These are phyloP conservation scores for Danio choprae DNA, from an alignment of 2,797 vertebrate species.

Conservation along the genomic window DNA sequence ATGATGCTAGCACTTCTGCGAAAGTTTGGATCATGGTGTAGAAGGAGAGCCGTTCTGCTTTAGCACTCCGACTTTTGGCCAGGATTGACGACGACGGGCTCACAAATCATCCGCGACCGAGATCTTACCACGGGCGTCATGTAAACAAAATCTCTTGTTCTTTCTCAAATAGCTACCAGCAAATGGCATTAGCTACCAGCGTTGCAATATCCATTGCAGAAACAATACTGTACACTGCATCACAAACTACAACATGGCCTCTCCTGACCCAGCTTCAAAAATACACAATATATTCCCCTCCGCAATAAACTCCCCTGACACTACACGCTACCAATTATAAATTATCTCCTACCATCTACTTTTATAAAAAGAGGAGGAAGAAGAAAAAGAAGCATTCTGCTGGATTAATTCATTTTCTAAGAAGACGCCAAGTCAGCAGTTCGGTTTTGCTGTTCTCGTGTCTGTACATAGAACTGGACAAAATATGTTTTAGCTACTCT, in stretches of 20 bases:
- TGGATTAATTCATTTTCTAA: conserved; percentile 42
- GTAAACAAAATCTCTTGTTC: conserved; percentile 66
- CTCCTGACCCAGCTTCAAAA: conserved; percentile 57
- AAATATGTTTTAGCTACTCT: conserved; percentile 40
- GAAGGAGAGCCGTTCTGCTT: conserved; percentile 53
- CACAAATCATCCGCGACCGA: conserved; percentile 42
- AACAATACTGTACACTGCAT: conserved; percentile 73
- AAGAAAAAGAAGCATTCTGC: conserved; percentile 34
- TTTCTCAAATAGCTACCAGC: conserved; percentile 61
- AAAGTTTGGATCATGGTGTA: conserved; percentile 55
- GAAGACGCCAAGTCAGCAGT: conserved; percentile 45
- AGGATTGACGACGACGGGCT: conserved; percentile 41
- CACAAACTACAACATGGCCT: conserved; percentile 60
- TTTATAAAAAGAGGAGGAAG: conserved; percentile 24
- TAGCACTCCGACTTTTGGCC: conserved; percentile 52
- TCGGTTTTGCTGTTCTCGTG: conserved; percentile 23
- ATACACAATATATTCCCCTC: conserved; percentile 50
- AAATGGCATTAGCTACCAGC: conserved; percentile 62
- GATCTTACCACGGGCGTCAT: conserved; percentile 61
- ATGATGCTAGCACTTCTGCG: conserved; percentile 60
- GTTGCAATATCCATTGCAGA: conserved; percentile 72
- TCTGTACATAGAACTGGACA: conserved; percentile 35
- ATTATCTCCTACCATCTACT: conserved; percentile 53
- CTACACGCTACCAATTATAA: conserved; percentile 57
- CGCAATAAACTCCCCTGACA: conserved; percentile 56